These are phyloP conservation scores for Balanococcus diminutus DNA, from an alignment of 2,888 invertebrate species.

Conservation along the genomic window DNA sequence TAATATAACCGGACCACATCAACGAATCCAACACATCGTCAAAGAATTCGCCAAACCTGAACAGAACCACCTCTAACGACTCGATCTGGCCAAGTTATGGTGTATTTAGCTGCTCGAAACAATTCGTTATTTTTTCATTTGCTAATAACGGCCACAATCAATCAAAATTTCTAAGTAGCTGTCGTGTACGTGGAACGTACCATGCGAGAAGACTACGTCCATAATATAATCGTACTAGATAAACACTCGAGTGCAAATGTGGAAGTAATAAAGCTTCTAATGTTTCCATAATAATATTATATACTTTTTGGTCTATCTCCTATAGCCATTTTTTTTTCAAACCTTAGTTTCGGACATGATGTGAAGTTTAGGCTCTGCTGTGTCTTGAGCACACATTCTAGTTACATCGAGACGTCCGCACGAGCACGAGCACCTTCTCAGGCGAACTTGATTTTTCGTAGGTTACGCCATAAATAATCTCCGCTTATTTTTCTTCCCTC, in stretches of 20 bases:
- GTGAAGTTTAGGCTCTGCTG: background rate
- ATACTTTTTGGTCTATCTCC: background rate
- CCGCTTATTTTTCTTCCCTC: background rate
- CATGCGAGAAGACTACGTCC: background rate
- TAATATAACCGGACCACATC: background rate
- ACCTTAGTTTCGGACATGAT: background rate
- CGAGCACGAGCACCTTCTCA: background rate
- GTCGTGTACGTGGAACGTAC: background rate
- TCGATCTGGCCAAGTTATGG: background rate
- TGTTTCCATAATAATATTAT: background rate
- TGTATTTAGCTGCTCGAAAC: background rate
- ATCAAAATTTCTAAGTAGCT: slow-evolving; percentile 23
- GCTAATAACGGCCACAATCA: slow-evolving; percentile 8
- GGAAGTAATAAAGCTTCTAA: slow-evolving; percentile 5
- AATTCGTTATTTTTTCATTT: background rate
- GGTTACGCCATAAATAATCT: slow-evolving; percentile 27
- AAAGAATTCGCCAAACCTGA: background rate
- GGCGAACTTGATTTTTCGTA: slow-evolving; percentile 26
- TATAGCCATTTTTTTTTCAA: background rate
- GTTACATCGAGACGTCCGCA: background rate
- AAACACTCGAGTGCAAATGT: background rate
- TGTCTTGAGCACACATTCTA: background rate
- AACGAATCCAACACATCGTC: background rate
- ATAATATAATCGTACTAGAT: background rate
- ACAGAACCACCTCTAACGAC: background rate